Evolutionary conservation across 2,113 vertebrate species (phyloP).

Genomic region (Hippocampus guttulatus): DNA sequence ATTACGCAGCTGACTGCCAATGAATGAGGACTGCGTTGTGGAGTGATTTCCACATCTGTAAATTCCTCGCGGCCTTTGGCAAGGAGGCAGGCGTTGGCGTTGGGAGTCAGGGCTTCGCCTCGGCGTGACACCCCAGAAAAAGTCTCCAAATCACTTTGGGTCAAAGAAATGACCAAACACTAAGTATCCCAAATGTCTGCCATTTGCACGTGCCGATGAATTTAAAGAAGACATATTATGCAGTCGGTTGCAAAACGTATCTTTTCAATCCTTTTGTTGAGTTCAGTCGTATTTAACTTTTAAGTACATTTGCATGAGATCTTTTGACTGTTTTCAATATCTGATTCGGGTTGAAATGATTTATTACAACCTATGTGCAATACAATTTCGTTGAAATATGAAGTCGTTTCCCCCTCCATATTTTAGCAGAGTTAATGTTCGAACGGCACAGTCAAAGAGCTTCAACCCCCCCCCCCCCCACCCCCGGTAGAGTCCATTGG

Average conservation of each 20-base stretch:
- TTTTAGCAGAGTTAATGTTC: no score
- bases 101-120: constrained; percentile 44
- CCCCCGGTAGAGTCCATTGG: no score
- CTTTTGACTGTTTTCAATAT: no score
- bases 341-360: no score
- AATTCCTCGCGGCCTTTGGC: constrained; percentile 41
- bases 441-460: no score
- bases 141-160: background rate
- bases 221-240: background rate
- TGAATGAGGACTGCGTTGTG: background rate
- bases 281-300: no score
- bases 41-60: constrained; percentile 46
- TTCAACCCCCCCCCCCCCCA: no score
- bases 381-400: no score
- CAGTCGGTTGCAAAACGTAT: background rate
- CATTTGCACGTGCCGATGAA: background rate
- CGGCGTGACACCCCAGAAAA: constrained; percentile 50
- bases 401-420: no score
- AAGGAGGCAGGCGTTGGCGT: constrained; percentile 23
- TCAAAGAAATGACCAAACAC: background rate
- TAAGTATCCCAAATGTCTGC: background rate
- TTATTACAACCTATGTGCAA: no score
- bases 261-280: no score
- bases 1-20: background rate
- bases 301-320: no score